phyloP scores from a whole-genome alignment of 92 coral and sea anemone species.

The Actinernus sp. region DNA sequence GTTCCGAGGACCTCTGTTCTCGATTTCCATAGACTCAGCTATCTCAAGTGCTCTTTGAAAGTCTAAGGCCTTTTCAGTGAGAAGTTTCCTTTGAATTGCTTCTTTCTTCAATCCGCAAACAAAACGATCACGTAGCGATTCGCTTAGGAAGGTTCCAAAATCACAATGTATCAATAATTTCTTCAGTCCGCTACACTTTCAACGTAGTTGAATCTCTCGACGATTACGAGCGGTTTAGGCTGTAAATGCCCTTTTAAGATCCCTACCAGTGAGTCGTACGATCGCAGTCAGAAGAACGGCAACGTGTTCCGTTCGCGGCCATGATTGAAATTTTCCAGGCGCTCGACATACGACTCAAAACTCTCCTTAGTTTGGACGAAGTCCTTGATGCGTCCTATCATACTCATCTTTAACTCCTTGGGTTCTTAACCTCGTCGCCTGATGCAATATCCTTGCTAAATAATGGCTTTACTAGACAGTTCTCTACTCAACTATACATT shows the following conservation, averaged over 20 bases:
- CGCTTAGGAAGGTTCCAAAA: slow-evolving; percentile 6
- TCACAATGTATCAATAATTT: slow-evolving; percentile 15
- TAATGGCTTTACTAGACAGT: no score
- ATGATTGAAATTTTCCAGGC: slow-evolving; percentile 31
- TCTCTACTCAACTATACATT: no score
- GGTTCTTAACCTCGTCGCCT: no score
- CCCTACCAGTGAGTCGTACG: slow-evolving; percentile 27
- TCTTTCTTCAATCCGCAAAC: slow-evolving; percentile 24
- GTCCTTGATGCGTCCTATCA: not conserved
- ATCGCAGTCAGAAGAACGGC: slow-evolving; percentile 31
- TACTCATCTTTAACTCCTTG: no score
- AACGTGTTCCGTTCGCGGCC: slow-evolving; percentile 18
- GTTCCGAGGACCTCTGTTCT: slow-evolving; percentile 16
- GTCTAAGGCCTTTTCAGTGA: slow-evolving; percentile 25
- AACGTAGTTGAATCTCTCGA: slow-evolving; percentile 14
- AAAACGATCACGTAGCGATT: slow-evolving; percentile 18
- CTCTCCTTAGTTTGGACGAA: slow-evolving; percentile 3
- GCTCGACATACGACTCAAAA: slow-evolving; percentile 27
- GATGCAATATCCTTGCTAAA: no score
- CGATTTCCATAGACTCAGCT: slow-evolving; percentile 33
- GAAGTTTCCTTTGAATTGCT: slow-evolving; percentile 12
- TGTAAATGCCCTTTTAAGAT: slow-evolving; percentile 11
- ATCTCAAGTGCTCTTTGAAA: slow-evolving; percentile 31
- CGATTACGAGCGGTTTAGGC: slow-evolving; percentile 37
- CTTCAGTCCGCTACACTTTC: slow-evolving; percentile 8